Evolutionary conservation across 2,797 vertebrate species (phyloP), one percentile per base, ranked within the genome.

Genomic region (Eulemur albifrons): DNA sequence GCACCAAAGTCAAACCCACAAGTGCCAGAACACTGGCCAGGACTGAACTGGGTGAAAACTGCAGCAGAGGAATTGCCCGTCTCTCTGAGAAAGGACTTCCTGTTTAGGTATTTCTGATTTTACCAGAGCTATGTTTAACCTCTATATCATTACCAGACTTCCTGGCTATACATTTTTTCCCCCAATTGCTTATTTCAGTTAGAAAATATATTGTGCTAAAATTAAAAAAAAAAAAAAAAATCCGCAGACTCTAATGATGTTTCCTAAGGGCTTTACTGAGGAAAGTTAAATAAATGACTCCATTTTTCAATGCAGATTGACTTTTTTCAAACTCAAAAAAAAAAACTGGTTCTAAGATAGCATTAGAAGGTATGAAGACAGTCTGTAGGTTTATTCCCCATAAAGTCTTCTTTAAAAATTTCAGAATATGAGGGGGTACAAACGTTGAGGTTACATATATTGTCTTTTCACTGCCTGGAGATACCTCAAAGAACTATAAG

Each of bases 141-240:
- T 52, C 69, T 52, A 10, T 0, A 20, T 73, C 50, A 48, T 63
- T 25, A n/a, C 25, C 57, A 59, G 59, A 50, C 4, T 32, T 50
- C 30, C 35, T 30, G 17, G 7, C n/a, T 67, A 7, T 61, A 52
- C 15, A 25, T 43, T 45, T 72, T 25, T 25, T 0, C 2, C 3
- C 32, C 25, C 7, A 82, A 3, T 25, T 85, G 21, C 4, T 63
- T 75, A 50, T 93, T 57, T 94, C 30, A 48, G 35, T 75, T 57
- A 85, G 61, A 94, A 94, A 94, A 65, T 86, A 61, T 1, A 85
- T 32, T 59, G 32, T 38, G 40, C 27, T 83, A 89, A 90, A 73
- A 82, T 72, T 45, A 48, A 0, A 25, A 23, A 82, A 20, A 57
- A 57, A 57, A 10, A 9, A 9, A 43, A 10, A 43, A 43, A 43